Base-by-base conservation (phyloP, 2,113 vertebrate genomes). In the Probosciger aterrimus region DNA sequence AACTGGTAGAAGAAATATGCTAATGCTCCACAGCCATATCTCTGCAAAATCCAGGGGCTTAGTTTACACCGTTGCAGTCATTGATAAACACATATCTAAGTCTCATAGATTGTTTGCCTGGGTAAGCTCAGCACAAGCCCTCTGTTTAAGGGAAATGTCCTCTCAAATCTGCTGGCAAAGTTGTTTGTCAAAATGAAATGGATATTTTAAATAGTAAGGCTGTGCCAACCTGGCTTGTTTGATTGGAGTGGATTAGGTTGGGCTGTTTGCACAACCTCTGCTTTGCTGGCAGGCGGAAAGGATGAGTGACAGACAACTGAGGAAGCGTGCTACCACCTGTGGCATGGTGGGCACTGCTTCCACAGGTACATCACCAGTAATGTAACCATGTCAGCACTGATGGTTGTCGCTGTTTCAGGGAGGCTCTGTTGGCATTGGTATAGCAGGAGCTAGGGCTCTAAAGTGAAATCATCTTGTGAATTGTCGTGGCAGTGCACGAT, bases 1-100 rank as follows among this genome's bases (percentile, higher is more conserved):
- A 62, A 7, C 35, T 5, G 1, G 49, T 24, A 41, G 68, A 39
- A 87, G 71, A 52, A 87, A 60, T 39, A 62, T 7, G 7, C 27
- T 85, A 35, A 30, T 0, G 0, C n/a, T 63, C 35, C 8, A 3
- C 41, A 59, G 71, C 59, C 55, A 65, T 0, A 0, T 31, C 49
- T 57, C 41, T 81, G 33, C 41, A 53, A 83, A 95, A 81, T 64
- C 71, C 46, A 50, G 41, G 30, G 67, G 49, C 70, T 93, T 52
- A 41, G 12, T 59, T 69, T 70, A n/a, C 44, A 41, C 28, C 2
- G 0, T 35, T 47, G 46, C 69, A 67, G 43, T 59, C 47, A 14
- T 20, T 73, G 73, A 30, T 46, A 39, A 84, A 52, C 20, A 11
- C 0, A 0, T 46, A 8, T 62, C 49, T 31, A 37, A 44, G 59